Conservation (phyloP, 1,140 invertebrate genomes). For the Cydia fagiglandana region DNA sequence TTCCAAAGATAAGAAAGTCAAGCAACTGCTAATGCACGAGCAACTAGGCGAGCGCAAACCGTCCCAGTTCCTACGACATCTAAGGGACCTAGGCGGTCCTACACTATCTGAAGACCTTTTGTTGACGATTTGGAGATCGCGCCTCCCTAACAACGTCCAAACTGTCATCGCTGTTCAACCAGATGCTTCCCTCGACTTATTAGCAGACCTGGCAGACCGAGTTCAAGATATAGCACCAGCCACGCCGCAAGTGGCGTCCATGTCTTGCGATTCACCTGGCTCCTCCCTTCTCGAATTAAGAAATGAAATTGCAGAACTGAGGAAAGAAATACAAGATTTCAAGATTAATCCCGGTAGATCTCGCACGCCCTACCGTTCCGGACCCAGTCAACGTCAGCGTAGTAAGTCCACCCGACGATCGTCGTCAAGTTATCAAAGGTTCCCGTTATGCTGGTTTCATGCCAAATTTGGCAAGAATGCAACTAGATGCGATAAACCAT, state of each 20-base stretch:
- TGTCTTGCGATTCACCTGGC: background rate
- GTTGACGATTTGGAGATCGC: background rate
- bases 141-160: constrained; percentile 22
- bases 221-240: background rate
- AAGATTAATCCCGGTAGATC: background rate
- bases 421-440: constrained; percentile 35
- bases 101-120: constrained; percentile 15
- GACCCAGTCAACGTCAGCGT: background rate
- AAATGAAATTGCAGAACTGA: background rate
- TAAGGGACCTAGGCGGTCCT: constrained; percentile 25
- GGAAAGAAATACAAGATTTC: background rate
- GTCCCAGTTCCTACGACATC: constrained; percentile 41
- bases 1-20: background rate
- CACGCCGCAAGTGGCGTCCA: background rate
- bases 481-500: constrained; percentile 32
- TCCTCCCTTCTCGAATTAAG: background rate
- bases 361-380: background rate
- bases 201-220: background rate
- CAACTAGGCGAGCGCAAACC: constrained; percentile 44
- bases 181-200: background rate
- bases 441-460: constrained; percentile 46
- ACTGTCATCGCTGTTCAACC: background rate
- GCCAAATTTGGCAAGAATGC: constrained; percentile 37
- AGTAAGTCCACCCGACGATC: constrained; percentile 32
- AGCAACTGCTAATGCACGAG: constrained; percentile 33